These are phyloP conservation scores for Scrobipalpa atriplicella DNA, from an alignment of 2,888 invertebrate genomes.

Conservation along the genomic window DNA sequence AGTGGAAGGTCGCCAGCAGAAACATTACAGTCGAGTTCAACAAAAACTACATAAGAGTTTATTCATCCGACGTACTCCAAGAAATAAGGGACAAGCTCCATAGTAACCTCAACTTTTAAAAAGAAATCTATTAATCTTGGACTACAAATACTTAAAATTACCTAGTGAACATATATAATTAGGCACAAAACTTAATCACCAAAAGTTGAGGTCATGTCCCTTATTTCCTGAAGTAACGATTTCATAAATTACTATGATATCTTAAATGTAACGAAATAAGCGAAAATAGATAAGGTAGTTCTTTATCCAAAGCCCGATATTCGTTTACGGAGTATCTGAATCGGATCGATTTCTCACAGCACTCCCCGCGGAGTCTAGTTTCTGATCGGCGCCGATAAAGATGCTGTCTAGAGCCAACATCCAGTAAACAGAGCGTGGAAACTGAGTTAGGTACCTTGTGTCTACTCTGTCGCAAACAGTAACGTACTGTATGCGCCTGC, in stretches of 20 bases:
- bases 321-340: slow-evolving; percentile 20
- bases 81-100: neutral
- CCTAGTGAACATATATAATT: too few relatives aligned
- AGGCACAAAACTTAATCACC: too few relatives aligned
- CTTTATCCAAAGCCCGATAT: neutral
- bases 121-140: too few relatives aligned
- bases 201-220: too few relatives aligned
- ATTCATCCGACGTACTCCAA: neutral
- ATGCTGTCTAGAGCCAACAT: slow-evolving; percentile 81
- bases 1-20: neutral
- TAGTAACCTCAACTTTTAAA: too few relatives aligned
- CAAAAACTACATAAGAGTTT: neutral
- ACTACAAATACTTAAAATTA: too few relatives aligned
- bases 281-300: neutral
- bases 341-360: slow-evolving; percentile 56
- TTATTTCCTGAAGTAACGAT: too few relatives aligned
- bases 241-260: too few relatives aligned
- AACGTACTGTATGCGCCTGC: slow-evolving; percentile 51
- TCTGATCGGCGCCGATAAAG: slow-evolving; percentile 79
- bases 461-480: slow-evolving; percentile 55
- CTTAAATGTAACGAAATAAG: neutral
- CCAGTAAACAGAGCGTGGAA: slow-evolving; percentile 83
- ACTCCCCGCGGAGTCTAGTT: slow-evolving; percentile 56
- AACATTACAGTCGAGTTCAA: neutral
- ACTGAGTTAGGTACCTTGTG: slow-evolving; percentile 66